Evolutionary conservation across 2,113 vertebrate species (phyloP).

Genomic region (Acanthochromis polyacanthus): DNA sequence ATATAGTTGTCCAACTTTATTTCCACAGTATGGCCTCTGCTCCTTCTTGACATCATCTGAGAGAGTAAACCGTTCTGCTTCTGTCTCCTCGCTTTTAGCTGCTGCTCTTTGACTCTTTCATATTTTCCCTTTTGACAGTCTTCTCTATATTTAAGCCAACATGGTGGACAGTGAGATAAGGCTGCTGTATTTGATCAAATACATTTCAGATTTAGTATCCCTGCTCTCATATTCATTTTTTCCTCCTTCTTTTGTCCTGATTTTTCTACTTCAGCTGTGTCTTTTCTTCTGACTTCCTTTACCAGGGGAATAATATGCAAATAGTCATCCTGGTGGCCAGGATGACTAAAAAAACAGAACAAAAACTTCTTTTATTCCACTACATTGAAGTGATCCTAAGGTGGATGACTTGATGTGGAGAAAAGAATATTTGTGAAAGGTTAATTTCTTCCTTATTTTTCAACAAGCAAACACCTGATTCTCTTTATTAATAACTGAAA

Average conservation of each 20-base stretch:
- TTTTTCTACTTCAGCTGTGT: background rate
- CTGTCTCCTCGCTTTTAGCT: constrained; percentile 1
- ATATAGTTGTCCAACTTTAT: constrained; percentile 43
- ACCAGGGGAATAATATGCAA: background rate
- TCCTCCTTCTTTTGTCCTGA: background rate
- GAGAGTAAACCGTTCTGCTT: constrained; percentile 11
- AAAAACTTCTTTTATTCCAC: background rate
- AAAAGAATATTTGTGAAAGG: too few relatives aligned
- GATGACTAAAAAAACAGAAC: background rate
- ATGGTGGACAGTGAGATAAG: background rate
- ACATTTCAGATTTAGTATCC: background rate
- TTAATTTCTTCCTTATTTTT: background rate
- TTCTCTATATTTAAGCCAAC: constrained; percentile 3
- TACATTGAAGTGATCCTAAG: background rate
- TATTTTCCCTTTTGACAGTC: constrained; percentile 17
- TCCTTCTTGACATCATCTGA: constrained; percentile 40
- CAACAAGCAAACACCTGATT: background rate
- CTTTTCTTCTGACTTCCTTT: background rate
- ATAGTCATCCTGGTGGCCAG: background rate
- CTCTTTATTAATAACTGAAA: too few relatives aligned
- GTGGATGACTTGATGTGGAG: too few relatives aligned
- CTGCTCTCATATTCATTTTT: background rate
- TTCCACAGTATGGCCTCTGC: constrained; percentile 21
- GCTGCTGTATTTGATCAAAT: constrained; percentile 1
- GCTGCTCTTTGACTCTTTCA: constrained; percentile 27